phyloP scores from a whole-genome alignment of 2,888 invertebrate species.

The Machimus rusticus region DNA sequence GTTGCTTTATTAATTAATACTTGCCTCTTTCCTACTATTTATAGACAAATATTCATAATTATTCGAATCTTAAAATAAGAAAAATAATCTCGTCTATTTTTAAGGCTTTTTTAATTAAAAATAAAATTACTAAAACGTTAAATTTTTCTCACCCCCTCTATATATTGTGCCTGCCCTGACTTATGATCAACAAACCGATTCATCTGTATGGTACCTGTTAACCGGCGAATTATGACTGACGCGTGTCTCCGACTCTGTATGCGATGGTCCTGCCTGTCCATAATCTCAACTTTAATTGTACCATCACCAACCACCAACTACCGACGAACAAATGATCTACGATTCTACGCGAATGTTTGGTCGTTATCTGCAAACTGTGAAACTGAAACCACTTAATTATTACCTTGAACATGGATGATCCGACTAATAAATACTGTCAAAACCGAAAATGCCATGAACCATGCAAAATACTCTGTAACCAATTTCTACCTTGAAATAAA shows the following conservation, averaged over 20 bases:
- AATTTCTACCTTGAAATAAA: neutral
- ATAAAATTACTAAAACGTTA: constrained; percentile 46
- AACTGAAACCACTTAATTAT: constrained; percentile 18
- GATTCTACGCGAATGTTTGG: constrained; percentile 34
- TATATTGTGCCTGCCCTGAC: constrained; percentile 48
- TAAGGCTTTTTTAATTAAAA: constrained; percentile 44
- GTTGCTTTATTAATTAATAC: constrained; percentile 37
- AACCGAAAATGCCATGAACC: constrained; percentile 16
- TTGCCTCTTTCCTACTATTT: constrained; percentile 37
- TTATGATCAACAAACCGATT: constrained; percentile 44
- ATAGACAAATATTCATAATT: constrained; percentile 33
- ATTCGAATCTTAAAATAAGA: constrained; percentile 24
- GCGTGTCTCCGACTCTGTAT: constrained; percentile 37
- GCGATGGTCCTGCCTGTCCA: constrained; percentile 39
- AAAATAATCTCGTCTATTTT: constrained; percentile 43
- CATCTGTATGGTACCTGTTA: constrained; percentile 39
- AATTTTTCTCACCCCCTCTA: constrained; percentile 48
- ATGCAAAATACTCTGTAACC: constrained; percentile 21
- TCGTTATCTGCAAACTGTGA: constrained; percentile 32
- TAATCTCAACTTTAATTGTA: constrained; percentile 37
- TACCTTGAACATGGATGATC: constrained; percentile 21
- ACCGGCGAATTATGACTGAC: constrained; percentile 30
- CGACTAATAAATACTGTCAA: constrained; percentile 9
- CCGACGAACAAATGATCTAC: constrained; percentile 37
- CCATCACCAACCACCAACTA: constrained; percentile 13